Percentiles rank a stretch among this genome's conserved stretches.
Conservation (phyloP, 2,888 invertebrate species). For the Horisme vitalbata region DNA sequence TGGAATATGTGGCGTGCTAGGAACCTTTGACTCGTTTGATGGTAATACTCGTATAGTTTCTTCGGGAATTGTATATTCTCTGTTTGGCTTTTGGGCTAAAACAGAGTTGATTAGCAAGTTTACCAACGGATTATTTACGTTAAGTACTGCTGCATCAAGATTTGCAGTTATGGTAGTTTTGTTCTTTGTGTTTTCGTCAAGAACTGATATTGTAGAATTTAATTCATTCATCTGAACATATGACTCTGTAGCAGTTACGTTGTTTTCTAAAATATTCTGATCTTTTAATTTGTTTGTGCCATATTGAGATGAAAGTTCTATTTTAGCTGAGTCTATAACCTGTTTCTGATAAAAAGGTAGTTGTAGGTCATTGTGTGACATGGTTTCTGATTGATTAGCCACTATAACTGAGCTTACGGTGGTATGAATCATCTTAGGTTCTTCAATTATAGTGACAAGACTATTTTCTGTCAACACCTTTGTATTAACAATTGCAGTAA, state of each 20-base stretch:
- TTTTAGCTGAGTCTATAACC: neutral
- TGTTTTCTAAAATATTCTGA: neutral
- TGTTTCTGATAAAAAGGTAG: neutral
- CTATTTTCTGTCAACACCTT: neutral
- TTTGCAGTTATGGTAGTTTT: too few species aligned
- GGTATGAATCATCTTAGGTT: neutral
- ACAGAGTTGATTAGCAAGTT: conserved; percentile 2
- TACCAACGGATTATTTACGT: neutral
- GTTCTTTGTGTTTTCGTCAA: too few species aligned
- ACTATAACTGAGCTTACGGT: neutral
- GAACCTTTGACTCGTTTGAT: neutral
- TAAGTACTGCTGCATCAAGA: too few species aligned
- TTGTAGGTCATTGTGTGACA: neutral
- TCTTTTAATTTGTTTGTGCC: neutral
- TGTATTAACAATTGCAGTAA: neutral
- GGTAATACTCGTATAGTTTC: neutral
- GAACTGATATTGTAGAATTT: neutral
- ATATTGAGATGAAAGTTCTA: neutral
- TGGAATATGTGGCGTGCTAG: neutral
- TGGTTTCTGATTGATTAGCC: neutral
- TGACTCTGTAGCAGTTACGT: neutral
- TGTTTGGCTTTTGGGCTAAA: neutral
- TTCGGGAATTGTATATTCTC: neutral
- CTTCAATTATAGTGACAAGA: neutral
- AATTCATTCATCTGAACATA: too few species aligned